Conservation (phyloP, 1,140 invertebrate species). For the Trachymyrmex cornetzi region DNA sequence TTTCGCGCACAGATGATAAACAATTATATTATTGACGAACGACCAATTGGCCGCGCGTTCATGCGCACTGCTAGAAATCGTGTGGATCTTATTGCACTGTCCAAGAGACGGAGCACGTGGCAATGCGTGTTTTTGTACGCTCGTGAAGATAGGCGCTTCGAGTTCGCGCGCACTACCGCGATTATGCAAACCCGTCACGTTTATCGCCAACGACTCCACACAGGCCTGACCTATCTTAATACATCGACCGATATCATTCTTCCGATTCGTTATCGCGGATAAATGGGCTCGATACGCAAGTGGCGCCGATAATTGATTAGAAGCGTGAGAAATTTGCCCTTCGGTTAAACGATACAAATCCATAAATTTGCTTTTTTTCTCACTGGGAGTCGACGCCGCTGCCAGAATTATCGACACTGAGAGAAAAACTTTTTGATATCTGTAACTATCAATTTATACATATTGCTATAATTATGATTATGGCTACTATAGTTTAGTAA, state of each 20-base stretch:
- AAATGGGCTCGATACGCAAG: neutral
- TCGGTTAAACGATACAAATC: neutral
- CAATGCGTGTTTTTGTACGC: constrained; percentile 14
- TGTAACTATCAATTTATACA: too few relatives aligned
- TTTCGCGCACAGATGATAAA: constrained; percentile 12
- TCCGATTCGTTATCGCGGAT: constrained; percentile 38
- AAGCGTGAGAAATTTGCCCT: neutral
- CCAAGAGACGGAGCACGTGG: neutral
- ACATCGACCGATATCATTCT: neutral
- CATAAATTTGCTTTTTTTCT: neutral
- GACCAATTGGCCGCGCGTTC: neutral
- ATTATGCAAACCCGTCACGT: constrained; percentile 45
- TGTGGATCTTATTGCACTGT: neutral
- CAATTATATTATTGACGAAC: constrained; percentile 45
- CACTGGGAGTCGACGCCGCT: neutral
- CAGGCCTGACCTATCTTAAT: constrained; percentile 37
- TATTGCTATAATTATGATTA: too few relatives aligned
- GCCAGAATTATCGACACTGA: neutral
- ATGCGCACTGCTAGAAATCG: neutral
- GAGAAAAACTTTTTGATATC: too few relatives aligned
- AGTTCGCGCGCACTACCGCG: neutral
- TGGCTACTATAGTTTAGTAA: too few relatives aligned
- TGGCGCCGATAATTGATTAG: neutral
- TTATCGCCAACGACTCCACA: constrained; percentile 20
- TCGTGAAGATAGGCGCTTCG: constrained; percentile 12